phyloP scores from a whole-genome alignment of 2,113 vertebrate genomes.

The Calonectris borealis region DNA sequence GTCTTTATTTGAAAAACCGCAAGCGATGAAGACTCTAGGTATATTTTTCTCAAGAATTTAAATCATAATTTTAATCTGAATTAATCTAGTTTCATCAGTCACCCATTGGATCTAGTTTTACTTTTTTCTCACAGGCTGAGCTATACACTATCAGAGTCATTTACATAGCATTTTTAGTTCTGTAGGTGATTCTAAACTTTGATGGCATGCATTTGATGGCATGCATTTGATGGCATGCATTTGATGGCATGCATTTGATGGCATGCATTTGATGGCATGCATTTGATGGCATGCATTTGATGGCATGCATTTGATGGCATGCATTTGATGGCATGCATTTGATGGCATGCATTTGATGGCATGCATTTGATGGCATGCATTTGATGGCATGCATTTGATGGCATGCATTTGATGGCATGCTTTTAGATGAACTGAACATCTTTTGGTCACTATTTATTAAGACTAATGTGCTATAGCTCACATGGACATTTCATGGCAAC shows the following conservation, averaged over 20 bases:
- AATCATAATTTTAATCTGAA: background rate
- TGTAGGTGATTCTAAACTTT: background rate
- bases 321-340: too few relatives aligned
- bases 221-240: too few relatives aligned
- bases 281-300: too few relatives aligned
- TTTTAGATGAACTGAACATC: background rate
- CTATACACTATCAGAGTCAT: background rate
- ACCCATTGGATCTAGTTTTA: background rate
- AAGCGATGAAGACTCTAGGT: background rate
- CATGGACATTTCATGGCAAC: background rate
- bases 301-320: too few relatives aligned
- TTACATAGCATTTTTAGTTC: background rate
- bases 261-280: too few relatives aligned
- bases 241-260: too few relatives aligned
- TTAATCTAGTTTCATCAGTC: background rate
- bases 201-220: too few relatives aligned
- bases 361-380: too few relatives aligned
- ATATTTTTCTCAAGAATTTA: background rate
- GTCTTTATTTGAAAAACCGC: background rate
- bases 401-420: too few relatives aligned
- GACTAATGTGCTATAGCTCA: background rate
- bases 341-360: too few relatives aligned
- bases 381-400: too few relatives aligned
- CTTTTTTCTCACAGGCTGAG: background rate
- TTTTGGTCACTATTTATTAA: background rate